phyloP scores from a whole-genome alignment of 1,140 invertebrate genomes.

The Hyposmocoma kahamanoa region DNA sequence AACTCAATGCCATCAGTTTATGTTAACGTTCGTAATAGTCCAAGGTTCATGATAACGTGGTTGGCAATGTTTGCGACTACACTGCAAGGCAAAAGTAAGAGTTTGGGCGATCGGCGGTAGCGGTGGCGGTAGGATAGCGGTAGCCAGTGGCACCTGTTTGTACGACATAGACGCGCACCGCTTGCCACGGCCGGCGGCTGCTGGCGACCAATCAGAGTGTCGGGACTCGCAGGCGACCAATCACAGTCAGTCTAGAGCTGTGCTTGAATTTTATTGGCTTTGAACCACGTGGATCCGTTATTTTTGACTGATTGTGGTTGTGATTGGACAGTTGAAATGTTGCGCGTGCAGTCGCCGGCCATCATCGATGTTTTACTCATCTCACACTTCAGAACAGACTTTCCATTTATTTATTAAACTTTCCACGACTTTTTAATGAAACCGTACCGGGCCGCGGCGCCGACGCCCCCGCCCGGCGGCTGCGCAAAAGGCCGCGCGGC shows the following conservation, averaged over 20 bases:
- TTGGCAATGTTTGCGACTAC: too few species aligned
- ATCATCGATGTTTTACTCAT: constrained; percentile 37
- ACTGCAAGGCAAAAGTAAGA: too few species aligned
- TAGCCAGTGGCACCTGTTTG: not conserved
- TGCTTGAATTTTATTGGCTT: too few species aligned
- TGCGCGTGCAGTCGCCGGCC: not conserved
- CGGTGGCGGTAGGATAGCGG: not conserved
- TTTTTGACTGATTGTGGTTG: too few species aligned
- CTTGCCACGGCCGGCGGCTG: not conserved
- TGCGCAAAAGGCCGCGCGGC: not conserved
- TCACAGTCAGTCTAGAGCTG: too few species aligned
- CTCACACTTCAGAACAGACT: constrained; percentile 39
- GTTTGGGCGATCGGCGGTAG: not conserved
- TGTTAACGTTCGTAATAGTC: not conserved
- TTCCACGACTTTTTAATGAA: constrained; percentile 12
- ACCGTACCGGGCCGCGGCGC: not conserved
- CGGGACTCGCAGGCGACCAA: not conserved
- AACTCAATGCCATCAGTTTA: not conserved
- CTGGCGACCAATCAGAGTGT: not conserved
- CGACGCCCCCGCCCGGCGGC: constrained; percentile 2
- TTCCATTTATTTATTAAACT: constrained; percentile 24
- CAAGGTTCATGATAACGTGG: too few species aligned
- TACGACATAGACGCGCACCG: constrained; percentile 1
- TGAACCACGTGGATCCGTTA: too few species aligned
- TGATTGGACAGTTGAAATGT: too few species aligned